Percentiles rank a stretch among this genome's conserved stretches.
These are phyloP conservation scores for Neomorphus geoffroyi DNA, from an alignment of 2,797 vertebrate genomes.

Conservation along the genomic window DNA sequence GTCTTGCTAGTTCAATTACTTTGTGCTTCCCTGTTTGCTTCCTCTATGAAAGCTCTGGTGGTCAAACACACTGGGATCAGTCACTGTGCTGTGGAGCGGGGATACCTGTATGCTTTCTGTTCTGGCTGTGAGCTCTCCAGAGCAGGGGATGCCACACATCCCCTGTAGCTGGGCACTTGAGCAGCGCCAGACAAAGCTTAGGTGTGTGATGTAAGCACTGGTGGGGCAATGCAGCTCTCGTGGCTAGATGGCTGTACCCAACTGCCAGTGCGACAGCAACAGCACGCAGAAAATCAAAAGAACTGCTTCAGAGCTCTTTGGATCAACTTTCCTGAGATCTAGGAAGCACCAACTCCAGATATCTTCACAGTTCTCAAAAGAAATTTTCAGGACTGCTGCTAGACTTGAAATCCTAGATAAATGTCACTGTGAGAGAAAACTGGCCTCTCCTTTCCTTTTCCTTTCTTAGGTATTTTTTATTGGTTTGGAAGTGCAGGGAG, in stretches of 20 bases:
- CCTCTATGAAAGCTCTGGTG: neutral
- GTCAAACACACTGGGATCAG: neutral
- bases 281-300: neutral
- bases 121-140: neutral
- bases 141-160: neutral
- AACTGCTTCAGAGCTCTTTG: neutral
- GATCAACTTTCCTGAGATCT: neutral
- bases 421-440: neutral
- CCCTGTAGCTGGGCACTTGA: neutral
- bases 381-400: neutral
- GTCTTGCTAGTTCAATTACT: slow-evolving; percentile 7
- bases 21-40: slow-evolving; percentile 18
- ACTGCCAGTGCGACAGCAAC: neutral
- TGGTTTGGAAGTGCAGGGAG: neutral
- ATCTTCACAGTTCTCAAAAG: neutral
- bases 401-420: neutral
- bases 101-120: neutral
- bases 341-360: neutral
- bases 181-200: neutral
- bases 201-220: neutral
- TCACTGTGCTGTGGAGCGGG: neutral
- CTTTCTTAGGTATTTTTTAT: neutral
- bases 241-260: neutral
- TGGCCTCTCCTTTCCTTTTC: neutral
- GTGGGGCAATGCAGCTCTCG: neutral